Percentiles rank a stretch among this genome's conserved stretches.
Evolutionary conservation across 2,113 vertebrate species (phyloP).

Genomic region (Chrysochloris asiatica): DNA sequence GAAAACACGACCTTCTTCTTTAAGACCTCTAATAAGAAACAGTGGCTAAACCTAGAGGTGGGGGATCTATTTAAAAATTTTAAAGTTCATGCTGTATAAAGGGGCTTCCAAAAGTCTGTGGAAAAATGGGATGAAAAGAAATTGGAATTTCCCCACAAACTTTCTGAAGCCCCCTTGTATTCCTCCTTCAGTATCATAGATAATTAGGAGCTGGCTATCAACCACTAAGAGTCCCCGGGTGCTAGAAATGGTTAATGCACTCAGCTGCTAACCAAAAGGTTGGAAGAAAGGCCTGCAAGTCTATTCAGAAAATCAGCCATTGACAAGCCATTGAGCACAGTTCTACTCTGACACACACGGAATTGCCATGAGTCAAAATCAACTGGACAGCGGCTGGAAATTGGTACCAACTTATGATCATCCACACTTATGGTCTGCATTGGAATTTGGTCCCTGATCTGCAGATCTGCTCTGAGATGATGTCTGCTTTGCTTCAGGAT

Average conservation of each 20-base stretch:
- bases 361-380: neutral
- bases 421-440: neutral
- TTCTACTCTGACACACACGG: neutral
- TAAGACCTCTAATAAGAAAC: neutral
- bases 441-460: neutral
- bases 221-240: neutral
- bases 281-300: neutral
- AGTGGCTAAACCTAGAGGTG: neutral
- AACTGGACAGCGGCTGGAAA: neutral
- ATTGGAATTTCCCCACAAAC: no score
- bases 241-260: neutral
- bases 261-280: neutral
- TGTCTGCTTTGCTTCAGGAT: no score
- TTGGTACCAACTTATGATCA: neutral
- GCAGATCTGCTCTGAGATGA: neutral
- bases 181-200: neutral
- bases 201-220: neutral
- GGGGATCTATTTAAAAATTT: conserved; percentile 3
- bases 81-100: neutral
- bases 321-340: neutral
- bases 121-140: no score
- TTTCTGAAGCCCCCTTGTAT: no score
- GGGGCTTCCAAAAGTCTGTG: no score
- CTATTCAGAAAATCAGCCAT: neutral
- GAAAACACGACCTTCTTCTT: neutral